Conservation (phyloP, 2,797 vertebrate genomes). For the Morus bassanus region DNA sequence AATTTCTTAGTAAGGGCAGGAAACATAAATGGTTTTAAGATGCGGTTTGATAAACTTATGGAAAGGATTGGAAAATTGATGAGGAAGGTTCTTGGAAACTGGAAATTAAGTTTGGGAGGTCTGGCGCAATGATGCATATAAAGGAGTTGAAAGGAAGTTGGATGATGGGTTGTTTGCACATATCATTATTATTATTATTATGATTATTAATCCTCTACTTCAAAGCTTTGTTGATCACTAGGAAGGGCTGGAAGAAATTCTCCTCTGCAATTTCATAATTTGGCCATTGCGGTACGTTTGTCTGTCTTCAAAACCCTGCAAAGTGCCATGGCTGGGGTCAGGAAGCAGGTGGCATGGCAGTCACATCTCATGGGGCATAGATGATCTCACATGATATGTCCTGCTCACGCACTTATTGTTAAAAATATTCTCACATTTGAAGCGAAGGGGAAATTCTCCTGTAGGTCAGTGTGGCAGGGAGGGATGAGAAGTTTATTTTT, state of each 20-base stretch:
- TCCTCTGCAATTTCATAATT: background rate
- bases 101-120: background rate
- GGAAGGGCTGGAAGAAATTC: background rate
- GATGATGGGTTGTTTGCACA: background rate
- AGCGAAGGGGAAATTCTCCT: background rate
- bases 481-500: background rate
- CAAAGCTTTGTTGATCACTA: background rate
- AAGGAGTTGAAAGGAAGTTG: slow-evolving; percentile 5
- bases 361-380: background rate
- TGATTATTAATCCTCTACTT: background rate
- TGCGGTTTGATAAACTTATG: background rate
- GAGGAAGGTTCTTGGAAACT: slow-evolving; percentile 20
- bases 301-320: background rate
- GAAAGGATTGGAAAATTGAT: background rate
- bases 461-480: background rate
- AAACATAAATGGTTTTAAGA: background rate
- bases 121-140: background rate
- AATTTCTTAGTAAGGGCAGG: background rate
- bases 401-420: background rate
- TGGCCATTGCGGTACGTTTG: rapidly evolving
- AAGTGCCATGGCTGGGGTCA: background rate
- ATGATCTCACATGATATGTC: background rate
- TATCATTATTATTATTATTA: background rate
- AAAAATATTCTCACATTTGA: background rate
- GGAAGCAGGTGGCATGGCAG: background rate